A percentile compares a stretch with the other conserved stretches of the same genome.
Evolutionary conservation across 2,797 vertebrate species (phyloP).

Genomic region (Parauchenoglanis punctatus): DNA sequence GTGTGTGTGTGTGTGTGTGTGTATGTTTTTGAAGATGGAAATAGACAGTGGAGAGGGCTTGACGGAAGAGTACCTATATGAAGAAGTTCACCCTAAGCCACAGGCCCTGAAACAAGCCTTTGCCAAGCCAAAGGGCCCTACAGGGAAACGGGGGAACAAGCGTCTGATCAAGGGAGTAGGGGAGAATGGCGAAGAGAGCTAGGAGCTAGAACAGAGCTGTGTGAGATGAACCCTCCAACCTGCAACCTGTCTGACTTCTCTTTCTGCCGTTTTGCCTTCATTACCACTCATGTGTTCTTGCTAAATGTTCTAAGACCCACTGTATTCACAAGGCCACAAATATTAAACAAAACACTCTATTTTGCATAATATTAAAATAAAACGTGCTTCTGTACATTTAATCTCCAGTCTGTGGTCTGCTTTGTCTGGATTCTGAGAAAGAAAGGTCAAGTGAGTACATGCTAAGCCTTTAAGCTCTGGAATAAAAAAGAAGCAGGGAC

Average conservation of each 20-base stretch:
- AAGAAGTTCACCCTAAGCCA: slow-evolving; percentile 97
- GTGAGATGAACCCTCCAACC: slow-evolving; percentile 24
- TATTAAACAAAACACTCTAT: slow-evolving; percentile 53
- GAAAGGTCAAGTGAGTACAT: slow-evolving; percentile 1
- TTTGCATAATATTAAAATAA: slow-evolving; percentile 69
- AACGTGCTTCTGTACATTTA: slow-evolving; percentile 59
- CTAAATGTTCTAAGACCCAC: slow-evolving; percentile 24
- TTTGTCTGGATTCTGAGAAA: slow-evolving; percentile 27
- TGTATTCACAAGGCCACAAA: slow-evolving; percentile 47
- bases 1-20: slow-evolving; percentile 11
- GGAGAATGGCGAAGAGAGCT: slow-evolving; percentile 92
- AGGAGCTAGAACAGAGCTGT: slow-evolving; percentile 78
- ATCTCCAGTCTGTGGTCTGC: slow-evolving; percentile 29
- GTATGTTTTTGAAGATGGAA: slow-evolving; percentile 81
- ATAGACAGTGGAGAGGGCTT: slow-evolving; percentile 91
- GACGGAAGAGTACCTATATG: slow-evolving; percentile 93
- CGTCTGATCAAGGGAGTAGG: slow-evolving; percentile 90
- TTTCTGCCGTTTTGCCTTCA: slow-evolving; percentile 19
- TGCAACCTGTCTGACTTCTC: slow-evolving; percentile 29
- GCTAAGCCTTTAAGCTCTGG: slow-evolving; percentile 14
- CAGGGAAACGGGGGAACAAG: slow-evolving; percentile 94
- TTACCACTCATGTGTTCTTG: slow-evolving; percentile 14
- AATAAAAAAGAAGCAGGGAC: neutral
- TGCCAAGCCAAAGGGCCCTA: slow-evolving; percentile 92
- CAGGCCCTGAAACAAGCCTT: slow-evolving; percentile 95